Evolutionary conservation across 2,888 invertebrate species (phyloP), one percentile per base, ranked within the genome.

Genomic region (Autographa pulchrina): DNA sequence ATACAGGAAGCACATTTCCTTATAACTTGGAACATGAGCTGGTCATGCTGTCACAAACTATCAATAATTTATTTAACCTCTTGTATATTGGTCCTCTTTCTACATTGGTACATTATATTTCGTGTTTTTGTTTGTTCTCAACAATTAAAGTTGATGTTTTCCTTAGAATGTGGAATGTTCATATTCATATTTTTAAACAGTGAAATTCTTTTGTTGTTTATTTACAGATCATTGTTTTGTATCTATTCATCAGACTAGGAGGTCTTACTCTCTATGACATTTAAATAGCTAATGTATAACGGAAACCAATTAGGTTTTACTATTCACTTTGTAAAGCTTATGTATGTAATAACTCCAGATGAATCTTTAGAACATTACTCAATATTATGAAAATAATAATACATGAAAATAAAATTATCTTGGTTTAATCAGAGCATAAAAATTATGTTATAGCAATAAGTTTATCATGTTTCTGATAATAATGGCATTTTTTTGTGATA

Each of bases 1-100:
- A 54, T 73, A 76, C 66, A 77, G 63, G 48, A 71, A 58, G 41
- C 54, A 60, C 60, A 60, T 16, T 43, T 62, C 62, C 69, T 7
- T 16, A 48, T 61, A 35, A 14, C 64, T 68, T 32, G 3, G 18
- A 18, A 8, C 38, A 56, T 13, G 52, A 13, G 5, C 18, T 56
- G 11, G 43, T 25, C 20, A 52, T 54, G 8, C 35, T 18, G 6
- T 63, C 11, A 32, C 2, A 5, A 2, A 1, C 43, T 64, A 20
- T 11, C 8, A 20, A 25, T 3, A 13, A 5, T 5, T 13, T 25
- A 56, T 41, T 18, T 61, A 31, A 68, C 58, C 61, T 63, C 35
- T 2, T 1, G 4, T 16, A 25, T 3, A 25, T 25, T 25, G 25
- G 25, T 25, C 18, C 13, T 20, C 18, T 13, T 18, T 61, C 61